Evolutionary conservation across 2,888 invertebrate genomes (phyloP).

Genomic region (Polyommatus iphigenia): DNA sequence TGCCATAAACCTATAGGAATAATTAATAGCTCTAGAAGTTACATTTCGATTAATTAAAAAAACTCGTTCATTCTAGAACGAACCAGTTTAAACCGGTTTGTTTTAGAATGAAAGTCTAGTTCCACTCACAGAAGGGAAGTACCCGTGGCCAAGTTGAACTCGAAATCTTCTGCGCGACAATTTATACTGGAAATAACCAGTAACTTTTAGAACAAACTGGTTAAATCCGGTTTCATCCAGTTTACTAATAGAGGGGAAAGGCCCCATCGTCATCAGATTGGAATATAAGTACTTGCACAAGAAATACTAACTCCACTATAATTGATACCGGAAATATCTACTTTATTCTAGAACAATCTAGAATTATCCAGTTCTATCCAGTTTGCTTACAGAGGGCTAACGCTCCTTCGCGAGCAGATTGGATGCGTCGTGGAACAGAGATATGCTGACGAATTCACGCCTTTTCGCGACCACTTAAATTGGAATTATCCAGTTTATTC

Average conservation of each 20-base stretch:
- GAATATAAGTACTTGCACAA: too few species aligned
- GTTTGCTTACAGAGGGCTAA: constrained; percentile 81
- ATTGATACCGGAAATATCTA: too few species aligned
- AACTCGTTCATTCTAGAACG: neutral
- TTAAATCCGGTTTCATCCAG: neutral
- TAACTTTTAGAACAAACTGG: too few species aligned
- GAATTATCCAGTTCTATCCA: too few species aligned
- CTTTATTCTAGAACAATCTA: too few species aligned
- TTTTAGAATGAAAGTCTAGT: too few species aligned
- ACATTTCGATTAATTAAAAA: neutral
- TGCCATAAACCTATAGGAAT: too few species aligned
- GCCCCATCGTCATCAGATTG: neutral
- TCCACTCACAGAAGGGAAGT: neutral
- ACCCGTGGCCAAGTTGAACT: too few species aligned
- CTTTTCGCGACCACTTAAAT: constrained; percentile 77
- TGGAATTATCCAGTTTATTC: neutral
- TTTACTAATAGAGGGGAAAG: constrained; percentile 41
- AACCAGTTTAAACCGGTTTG: neutral
- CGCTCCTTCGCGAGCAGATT: constrained; percentile 95
- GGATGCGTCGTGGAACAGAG: constrained; percentile 98
- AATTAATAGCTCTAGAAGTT: too few species aligned
- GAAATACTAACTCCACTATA: too few species aligned
- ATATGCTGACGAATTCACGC: constrained; percentile 95
- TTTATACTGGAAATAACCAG: too few species aligned
- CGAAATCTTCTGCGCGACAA: too few species aligned